Evolutionary conservation across 1,140 invertebrate species (phyloP), one percentile per base, ranked within the genome.

Genomic region (Drosophila azteca): DNA sequence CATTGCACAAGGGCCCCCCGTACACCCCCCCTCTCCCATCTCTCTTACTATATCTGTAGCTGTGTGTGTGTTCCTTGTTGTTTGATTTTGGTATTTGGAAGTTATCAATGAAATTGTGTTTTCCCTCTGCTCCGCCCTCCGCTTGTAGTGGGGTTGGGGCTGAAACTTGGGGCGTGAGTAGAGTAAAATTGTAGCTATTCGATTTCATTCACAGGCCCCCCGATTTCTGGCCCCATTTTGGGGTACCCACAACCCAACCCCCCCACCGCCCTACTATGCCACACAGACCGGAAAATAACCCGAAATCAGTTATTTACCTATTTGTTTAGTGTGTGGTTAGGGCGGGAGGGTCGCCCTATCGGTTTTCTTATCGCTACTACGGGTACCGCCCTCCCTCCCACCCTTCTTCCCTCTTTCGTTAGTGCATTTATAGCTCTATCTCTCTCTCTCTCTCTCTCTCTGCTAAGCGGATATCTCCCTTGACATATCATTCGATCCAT

Each of bases 101-200:
- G 65, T 83, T 83, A 83, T 83, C 79, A 83, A 83, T 83, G 79
- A 83, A 83, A 67, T 83, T 70, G 54, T 73, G 46, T 59, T 66
- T 59, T 66, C 46, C 49, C 50, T 39, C 35, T 3, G 57, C 17
- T 39, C 44, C 35, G n/a, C n/a, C n/a, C n/a, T n/a, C n/a, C n/a
- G n/a, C n/a, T n/a, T n/a, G n/a, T n/a, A n/a, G n/a, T n/a, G n/a
- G n/a, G n/a, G n/a, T n/a, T n/a, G 17, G 17, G 17, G 1, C 17
- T 20, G 17, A 0, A 1, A 20, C 17, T 20, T 20, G 26, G 43
- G 29, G 6, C 43, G 22, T 39, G 58, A 45, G 52, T 62, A 67
- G 58, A 60, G 63, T 77, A 64, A 81, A 55, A 31, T 63, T 67
- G 61, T 63, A 75, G 69, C 74, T 74, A 66, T 77, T 69, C 43